Percentiles rank a stretch among this genome's conserved stretches.
Conservation (phyloP, 2,113 vertebrate genomes). For the Coptodon rendalli region DNA sequence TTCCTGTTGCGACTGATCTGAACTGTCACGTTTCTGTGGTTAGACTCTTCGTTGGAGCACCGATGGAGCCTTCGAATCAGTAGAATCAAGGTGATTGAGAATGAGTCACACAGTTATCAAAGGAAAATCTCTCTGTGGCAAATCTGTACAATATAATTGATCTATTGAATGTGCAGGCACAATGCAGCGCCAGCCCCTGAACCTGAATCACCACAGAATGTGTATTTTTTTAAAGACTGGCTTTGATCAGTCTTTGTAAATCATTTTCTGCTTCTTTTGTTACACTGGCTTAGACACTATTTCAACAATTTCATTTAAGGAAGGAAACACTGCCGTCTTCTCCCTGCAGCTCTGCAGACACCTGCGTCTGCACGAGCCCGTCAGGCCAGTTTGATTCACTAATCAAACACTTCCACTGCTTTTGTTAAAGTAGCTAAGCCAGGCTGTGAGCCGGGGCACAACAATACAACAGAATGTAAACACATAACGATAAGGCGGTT, state of each 20-base stretch:
- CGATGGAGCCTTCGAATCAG: neutral
- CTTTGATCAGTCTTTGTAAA: neutral
- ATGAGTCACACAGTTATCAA: neutral
- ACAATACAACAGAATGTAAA: constrained; percentile 5
- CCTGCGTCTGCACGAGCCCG: neutral
- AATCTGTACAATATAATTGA: neutral
- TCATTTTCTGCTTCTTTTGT: constrained; percentile 11
- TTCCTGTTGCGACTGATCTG: neutral
- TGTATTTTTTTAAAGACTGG: neutral
- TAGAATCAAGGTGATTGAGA: neutral
- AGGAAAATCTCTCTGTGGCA: neutral
- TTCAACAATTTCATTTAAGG: constrained; percentile 15
- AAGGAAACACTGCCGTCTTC: neutral
- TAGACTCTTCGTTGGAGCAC: neutral
- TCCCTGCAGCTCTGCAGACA: neutral
- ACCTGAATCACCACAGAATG: neutral
- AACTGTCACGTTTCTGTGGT: neutral
- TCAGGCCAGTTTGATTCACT: constrained; percentile 28
- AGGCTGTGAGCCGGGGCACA: constrained; percentile 3
- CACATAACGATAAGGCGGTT: neutral
- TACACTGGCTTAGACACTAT: neutral
- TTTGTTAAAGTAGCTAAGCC: constrained; percentile 17
- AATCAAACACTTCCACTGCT: constrained; percentile 45
- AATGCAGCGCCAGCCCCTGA: neutral
- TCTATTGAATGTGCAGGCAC: neutral